A percentile compares a stretch with the other conserved stretches of the same genome.
These are phyloP conservation scores for Ophiodon elongatus DNA, from an alignment of 2,113 vertebrate genomes.

Conservation along the genomic window DNA sequence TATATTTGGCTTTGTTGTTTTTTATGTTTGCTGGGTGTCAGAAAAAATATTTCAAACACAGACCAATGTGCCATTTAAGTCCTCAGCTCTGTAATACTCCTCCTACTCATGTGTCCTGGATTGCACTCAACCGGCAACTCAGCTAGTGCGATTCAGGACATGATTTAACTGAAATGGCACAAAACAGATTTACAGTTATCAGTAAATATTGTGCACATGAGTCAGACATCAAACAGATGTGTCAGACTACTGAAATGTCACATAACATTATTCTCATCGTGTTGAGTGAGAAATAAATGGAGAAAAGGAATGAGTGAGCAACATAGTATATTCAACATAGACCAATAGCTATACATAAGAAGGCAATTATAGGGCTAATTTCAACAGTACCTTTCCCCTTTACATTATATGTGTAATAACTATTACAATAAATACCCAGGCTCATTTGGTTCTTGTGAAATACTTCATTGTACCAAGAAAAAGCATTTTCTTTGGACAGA, in stretches of 20 bases:
- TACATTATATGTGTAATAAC: slow-evolving; percentile 66
- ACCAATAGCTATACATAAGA: slow-evolving; percentile 72
- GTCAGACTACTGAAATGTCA: slow-evolving; percentile 19
- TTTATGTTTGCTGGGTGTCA: slow-evolving; percentile 14
- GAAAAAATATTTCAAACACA: slow-evolving; percentile 26
- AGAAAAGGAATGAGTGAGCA: slow-evolving; percentile 62
- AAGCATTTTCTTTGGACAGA: slow-evolving; percentile 75
- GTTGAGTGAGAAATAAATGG: slow-evolving; percentile 65
- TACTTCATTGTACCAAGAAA: slow-evolving; percentile 79
- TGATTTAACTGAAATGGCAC: slow-evolving; percentile 15
- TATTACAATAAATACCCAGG: slow-evolving; percentile 80
- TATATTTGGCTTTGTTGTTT: slow-evolving; percentile 29
- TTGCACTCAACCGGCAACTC: slow-evolving; percentile 18
- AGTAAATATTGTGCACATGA: slow-evolving; percentile 20
- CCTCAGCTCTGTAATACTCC: slow-evolving; percentile 13
- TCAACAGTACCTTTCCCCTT: slow-evolving; percentile 63
- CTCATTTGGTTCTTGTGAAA: slow-evolving; percentile 78
- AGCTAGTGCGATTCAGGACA: not conserved
- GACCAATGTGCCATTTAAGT: slow-evolving; percentile 28
- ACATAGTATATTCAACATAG: slow-evolving; percentile 77
- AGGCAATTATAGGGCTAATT: slow-evolving; percentile 65
- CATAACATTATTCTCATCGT: slow-evolving; percentile 16
- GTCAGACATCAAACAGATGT: slow-evolving; percentile 36
- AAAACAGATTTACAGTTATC: slow-evolving; percentile 10
- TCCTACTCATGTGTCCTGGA: slow-evolving; percentile 9